Evolutionary conservation across 2,113 vertebrate species (phyloP).

Genomic region (Abramis brama): DNA sequence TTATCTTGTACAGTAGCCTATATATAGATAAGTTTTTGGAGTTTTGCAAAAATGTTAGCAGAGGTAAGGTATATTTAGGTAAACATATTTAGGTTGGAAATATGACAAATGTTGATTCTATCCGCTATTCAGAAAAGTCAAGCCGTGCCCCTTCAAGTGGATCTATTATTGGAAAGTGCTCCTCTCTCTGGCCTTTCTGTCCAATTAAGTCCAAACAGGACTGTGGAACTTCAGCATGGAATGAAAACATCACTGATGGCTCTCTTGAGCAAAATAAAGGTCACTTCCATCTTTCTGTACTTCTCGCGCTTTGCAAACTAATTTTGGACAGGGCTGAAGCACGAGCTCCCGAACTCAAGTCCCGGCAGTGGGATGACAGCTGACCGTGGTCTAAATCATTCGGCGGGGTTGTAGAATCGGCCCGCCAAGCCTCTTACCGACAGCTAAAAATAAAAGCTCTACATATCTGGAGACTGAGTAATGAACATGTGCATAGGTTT

Average conservation of each 20-base stretch:
- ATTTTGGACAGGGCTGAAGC: conserved; percentile 12
- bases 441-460: conserved; percentile 38
- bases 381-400: neutral
- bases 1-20: neutral
- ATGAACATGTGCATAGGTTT: conserved; percentile 29
- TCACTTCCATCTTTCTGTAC: conserved; percentile 1
- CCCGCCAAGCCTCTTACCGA: conserved; percentile 18
- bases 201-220: conserved; percentile 34
- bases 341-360: neutral
- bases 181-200: conserved; percentile 20
- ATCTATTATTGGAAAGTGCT: conserved; percentile 13
- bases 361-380: conserved; percentile 13
- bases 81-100: neutral
- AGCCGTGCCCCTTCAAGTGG: neutral
- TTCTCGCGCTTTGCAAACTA: conserved; percentile 10
- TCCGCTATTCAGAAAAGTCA: neutral
- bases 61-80: neutral
- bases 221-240: conserved; percentile 2
- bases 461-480: conserved; percentile 29
- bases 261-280: conserved; percentile 29
- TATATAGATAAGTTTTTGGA: neutral
- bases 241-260: conserved; percentile 28
- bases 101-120: neutral
- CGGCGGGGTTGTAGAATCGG: neutral
- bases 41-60: neutral